phyloP scores from a whole-genome alignment of 2,797 vertebrate species.

The Carapus acus region DNA sequence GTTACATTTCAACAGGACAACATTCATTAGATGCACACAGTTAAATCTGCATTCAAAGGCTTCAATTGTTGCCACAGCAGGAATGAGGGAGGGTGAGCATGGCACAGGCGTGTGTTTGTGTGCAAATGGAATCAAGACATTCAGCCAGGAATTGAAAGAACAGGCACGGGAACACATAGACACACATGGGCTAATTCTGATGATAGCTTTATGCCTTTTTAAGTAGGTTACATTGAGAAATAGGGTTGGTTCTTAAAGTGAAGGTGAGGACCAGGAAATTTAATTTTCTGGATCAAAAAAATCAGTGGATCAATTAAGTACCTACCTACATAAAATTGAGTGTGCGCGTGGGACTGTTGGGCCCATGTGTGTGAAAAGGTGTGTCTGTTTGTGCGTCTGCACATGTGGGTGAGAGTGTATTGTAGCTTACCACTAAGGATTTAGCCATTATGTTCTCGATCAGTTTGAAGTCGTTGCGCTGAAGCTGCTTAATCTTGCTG shows the following conservation, averaged over 20 bases:
- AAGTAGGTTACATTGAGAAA: too few species aligned
- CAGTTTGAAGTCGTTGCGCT: conserved; percentile 91
- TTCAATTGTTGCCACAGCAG: conserved; percentile 29
- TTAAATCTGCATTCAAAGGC: conserved; percentile 39
- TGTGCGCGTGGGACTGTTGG: background rate
- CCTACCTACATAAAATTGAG: background rate
- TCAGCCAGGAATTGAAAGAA: conserved; percentile 12
- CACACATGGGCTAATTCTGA: too few species aligned
- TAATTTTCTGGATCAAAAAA: too few species aligned
- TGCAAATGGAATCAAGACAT: conserved; percentile 23
- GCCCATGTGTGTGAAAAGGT: conserved; percentile 7
- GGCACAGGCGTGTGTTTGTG: conserved; percentile 6
- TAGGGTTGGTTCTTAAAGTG: too few species aligned
- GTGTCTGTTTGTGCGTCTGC: conserved; percentile 4
- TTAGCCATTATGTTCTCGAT: conserved; percentile 96
- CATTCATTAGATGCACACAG: conserved; percentile 28
- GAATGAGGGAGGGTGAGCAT: background rate
- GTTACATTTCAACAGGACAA: conserved; percentile 32
- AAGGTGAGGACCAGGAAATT: too few species aligned
- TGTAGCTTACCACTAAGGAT: conserved; percentile 84
- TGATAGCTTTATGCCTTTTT: too few species aligned
- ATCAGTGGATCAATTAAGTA: too few species aligned
- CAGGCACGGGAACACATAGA: background rate
- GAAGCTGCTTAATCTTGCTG: conserved; percentile 88
- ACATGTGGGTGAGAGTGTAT: conserved; percentile 5